Percentiles rank a stretch among this genome's conserved stretches.
Conservation (phyloP, 2,113 vertebrate species). For the Cairina moschata region DNA sequence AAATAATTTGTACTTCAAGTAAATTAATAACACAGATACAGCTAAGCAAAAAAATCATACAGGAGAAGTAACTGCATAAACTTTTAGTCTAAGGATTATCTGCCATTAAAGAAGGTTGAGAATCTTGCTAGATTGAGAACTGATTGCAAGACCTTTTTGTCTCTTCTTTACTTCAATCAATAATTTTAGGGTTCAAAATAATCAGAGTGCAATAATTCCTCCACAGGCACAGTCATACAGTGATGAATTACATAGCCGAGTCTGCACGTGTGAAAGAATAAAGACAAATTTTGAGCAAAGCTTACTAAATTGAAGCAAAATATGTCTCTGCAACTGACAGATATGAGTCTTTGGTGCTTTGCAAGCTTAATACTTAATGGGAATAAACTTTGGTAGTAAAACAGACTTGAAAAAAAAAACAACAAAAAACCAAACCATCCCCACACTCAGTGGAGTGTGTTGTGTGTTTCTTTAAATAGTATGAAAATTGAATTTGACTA, state of each 20-base stretch:
- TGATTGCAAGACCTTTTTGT: conserved; percentile 32
- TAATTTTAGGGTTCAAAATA: conserved; percentile 50
- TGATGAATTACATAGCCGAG: not conserved
- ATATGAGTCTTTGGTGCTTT: not conserved
- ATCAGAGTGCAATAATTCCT: conserved; percentile 42
- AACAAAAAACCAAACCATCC: not conserved
- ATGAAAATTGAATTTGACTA: conserved; percentile 64
- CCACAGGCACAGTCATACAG: not conserved
- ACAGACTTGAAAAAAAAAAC: not conserved
- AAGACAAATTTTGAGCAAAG: conserved; percentile 2
- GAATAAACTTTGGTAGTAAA: conserved; percentile 1
- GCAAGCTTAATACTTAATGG: not conserved
- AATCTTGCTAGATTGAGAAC: conserved; percentile 11
- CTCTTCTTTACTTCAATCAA: conserved; percentile 47
- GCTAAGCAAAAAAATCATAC: not conserved
- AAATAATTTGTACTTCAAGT: not conserved
- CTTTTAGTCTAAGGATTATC: conserved; percentile 42
- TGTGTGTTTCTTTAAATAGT: conserved; percentile 45
- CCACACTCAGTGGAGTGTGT: not conserved
- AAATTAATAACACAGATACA: conserved; percentile 2
- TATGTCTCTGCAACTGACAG: not conserved
- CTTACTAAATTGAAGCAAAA: not conserved
- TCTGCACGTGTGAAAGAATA: not conserved
- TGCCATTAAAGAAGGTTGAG: conserved; percentile 18
- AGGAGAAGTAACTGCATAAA: not conserved